Conservation (phyloP, 2,888 invertebrate genomes). For the Oscheius sp. region DNA sequence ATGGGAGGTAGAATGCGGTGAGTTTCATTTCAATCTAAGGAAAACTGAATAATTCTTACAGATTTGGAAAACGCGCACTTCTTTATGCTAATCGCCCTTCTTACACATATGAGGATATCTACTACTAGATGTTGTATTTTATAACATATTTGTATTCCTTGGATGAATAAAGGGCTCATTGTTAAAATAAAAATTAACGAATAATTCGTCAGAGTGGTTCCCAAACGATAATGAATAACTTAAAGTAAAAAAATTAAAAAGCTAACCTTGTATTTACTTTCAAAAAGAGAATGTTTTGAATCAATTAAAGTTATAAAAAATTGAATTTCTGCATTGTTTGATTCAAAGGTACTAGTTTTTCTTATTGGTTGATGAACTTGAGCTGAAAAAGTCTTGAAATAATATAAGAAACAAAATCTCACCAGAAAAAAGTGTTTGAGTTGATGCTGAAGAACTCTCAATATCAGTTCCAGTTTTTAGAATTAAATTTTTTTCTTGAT, state of each 20-base stretch:
- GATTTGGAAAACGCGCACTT: slow-evolving; percentile 22
- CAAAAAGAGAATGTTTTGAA: slow-evolving; percentile 21
- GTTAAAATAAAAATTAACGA: background rate
- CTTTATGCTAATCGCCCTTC: background rate
- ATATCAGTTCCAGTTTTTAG: slow-evolving; percentile 1
- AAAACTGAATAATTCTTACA: background rate
- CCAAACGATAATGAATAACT: too few relatives aligned
- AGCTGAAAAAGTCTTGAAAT: background rate
- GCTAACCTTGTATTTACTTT: slow-evolving; percentile 31
- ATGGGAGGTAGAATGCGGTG: slow-evolving; percentile 60
- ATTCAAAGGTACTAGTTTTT: slow-evolving; percentile 14
- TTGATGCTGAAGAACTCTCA: slow-evolving; percentile 9
- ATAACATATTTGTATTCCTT: slow-evolving; percentile 1
- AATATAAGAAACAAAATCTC: background rate
- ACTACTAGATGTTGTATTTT: background rate
- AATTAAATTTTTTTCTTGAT: background rate
- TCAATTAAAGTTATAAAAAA: slow-evolving; percentile 13
- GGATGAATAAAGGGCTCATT: slow-evolving; percentile 15
- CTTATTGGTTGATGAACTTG: slow-evolving; percentile 2
- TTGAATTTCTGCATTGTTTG: background rate
- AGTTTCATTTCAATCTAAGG: background rate
- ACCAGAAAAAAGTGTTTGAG: background rate
- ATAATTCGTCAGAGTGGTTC: background rate
- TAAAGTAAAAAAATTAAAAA: too few relatives aligned
- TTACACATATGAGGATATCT: background rate